phyloP scores from a whole-genome alignment of 2,113 vertebrate genomes.

The Coturnix japonica region DNA sequence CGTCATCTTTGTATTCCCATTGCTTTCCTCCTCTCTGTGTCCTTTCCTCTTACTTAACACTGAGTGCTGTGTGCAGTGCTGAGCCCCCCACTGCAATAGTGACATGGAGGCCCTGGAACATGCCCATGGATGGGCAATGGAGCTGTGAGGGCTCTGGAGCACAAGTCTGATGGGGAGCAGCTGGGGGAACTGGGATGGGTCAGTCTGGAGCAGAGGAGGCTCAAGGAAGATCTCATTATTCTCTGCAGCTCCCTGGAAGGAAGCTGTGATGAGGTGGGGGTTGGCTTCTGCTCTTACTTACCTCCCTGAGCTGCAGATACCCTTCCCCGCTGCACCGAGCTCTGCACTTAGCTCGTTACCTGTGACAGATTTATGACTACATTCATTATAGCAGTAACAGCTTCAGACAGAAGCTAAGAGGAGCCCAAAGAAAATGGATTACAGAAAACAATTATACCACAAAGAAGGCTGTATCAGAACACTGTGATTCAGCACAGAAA shows the following conservation, averaged over 20 bases:
- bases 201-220: too few species aligned
- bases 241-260: too few species aligned
- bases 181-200: too few species aligned
- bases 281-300: too few species aligned
- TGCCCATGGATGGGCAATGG: too few species aligned
- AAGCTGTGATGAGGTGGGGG: too few species aligned
- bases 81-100: too few species aligned
- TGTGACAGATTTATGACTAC: slow-evolving; percentile 37
- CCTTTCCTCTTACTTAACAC: neutral
- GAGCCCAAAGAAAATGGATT: slow-evolving; percentile 50
- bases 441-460: slow-evolving; percentile 28
- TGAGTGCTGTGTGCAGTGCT: too few species aligned
- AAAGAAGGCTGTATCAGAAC: slow-evolving; percentile 4
- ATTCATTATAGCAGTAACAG: slow-evolving; percentile 13
- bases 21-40: neutral
- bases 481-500: slow-evolving; percentile 30
- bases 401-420: slow-evolving; percentile 33
- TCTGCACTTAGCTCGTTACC: slow-evolving; percentile 40
- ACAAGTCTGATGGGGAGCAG: too few species aligned
- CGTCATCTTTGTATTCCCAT: neutral
- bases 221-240: too few species aligned
- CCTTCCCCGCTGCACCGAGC: neutral
- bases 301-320: neutral
- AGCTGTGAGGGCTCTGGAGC: too few species aligned
- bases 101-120: too few species aligned